These are phyloP conservation scores for Pagrus major DNA, from an alignment of 2,113 vertebrate species.

Conservation along the genomic window DNA sequence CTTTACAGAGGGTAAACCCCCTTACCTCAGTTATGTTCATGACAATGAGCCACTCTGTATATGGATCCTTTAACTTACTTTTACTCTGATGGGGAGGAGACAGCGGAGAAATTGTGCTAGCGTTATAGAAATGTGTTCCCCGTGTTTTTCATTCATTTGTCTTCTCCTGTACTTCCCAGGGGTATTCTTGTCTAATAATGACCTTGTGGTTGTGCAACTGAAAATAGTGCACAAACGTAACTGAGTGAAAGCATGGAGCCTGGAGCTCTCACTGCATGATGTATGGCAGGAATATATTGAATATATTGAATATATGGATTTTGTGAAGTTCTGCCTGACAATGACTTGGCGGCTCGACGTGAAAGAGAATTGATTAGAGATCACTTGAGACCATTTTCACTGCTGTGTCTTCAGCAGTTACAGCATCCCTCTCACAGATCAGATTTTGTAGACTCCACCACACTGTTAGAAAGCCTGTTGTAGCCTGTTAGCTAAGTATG, in stretches of 20 bases:
- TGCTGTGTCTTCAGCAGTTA: background rate
- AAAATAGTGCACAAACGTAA: constrained; percentile 42
- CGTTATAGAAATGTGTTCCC: background rate
- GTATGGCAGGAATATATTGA: background rate
- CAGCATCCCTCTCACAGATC: background rate
- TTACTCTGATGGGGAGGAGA: background rate
- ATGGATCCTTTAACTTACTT: background rate
- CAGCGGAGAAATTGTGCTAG: background rate
- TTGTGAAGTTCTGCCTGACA: background rate
- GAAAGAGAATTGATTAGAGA: background rate
- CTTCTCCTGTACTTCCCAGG: constrained; percentile 11
- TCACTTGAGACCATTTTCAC: background rate
- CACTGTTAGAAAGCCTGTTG: background rate
- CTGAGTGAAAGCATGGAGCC: constrained; percentile 3
- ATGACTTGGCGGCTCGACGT: background rate
- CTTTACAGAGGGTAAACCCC: background rate
- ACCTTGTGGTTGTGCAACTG: constrained; percentile 83
- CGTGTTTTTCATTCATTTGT: constrained; percentile 8
- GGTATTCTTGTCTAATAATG: constrained; percentile 66
- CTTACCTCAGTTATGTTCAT: background rate
- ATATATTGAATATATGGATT: too few species aligned
- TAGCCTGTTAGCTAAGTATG: background rate
- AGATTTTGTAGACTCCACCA: background rate
- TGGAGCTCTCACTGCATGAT: background rate
- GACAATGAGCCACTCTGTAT: background rate